Evolutionary conservation across 2,888 invertebrate genomes (phyloP), one percentile per base, ranked within the genome.

Genomic region (Ernsta delagoae): DNA sequence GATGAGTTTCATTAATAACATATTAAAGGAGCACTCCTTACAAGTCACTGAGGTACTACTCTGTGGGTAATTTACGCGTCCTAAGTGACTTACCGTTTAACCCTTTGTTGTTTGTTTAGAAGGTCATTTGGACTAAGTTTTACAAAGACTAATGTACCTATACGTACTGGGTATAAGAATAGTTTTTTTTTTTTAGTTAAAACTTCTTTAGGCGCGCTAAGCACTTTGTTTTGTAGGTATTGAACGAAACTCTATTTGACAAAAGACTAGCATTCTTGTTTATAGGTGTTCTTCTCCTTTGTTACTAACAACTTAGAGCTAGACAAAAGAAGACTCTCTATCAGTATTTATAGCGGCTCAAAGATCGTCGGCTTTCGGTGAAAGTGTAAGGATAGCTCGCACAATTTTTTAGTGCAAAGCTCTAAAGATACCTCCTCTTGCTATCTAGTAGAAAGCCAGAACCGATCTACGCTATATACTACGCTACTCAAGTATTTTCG

Each of bases 81-180:
- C 61, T 48, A 45, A 48, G 43, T 24, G n/a, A 31, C 6, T 60
- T 31, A 60, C 5, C 34, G 31, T 60, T 61, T 61, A 12, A 45
- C 9, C 45, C 45, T 60, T 61, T 61, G 50, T 50, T 50, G 48
- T 36, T 36, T 50, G 36, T 59, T 24, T 11, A 11, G 54, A 31
- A 16, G 53, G 16, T 31, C 54, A 54, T 54, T 31, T 53, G 45
- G n/a, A 45, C 45, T n/a, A 45, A 5, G n/a, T 45, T 45, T 45
- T 45, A 45, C n/a, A 4, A 31, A 0, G 31, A 31, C 31, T 31
- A 31, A 4, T 31, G 31, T 53, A 53, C 11, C 9, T 11, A 9
- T 43, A 39, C 1, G 39, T 39, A 41, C 41, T 8, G 31, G 31
- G 31, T 41, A 0, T 43, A 43, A 43, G 4, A 3, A 53, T 3